Evolutionary conservation across 2,888 invertebrate species (phyloP).

Genomic region (Homarus gammarus): DNA sequence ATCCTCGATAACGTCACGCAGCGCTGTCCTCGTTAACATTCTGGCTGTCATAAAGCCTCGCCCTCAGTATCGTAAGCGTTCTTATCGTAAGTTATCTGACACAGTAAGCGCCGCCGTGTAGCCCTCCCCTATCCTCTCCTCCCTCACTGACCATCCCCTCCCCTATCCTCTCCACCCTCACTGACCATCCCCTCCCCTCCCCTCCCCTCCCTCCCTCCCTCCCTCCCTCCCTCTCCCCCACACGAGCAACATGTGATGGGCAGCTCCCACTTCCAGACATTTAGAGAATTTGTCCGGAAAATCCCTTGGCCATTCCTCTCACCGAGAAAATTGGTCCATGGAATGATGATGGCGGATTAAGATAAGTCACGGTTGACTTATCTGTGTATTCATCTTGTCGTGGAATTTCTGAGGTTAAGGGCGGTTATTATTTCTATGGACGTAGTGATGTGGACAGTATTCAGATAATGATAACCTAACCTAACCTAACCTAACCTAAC

Average conservation of each 20-base stretch:
- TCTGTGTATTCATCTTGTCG: not conserved
- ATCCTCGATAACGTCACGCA: constrained; percentile 26
- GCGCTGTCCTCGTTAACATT: not conserved
- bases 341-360: not conserved
- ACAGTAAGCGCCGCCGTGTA: not conserved
- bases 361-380: not conserved
- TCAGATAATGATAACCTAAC: no score
- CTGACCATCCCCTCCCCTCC: no score
- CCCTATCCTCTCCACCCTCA: not conserved
- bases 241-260: not conserved
- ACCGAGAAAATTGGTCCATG: not conserved
- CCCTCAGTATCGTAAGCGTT: not conserved
- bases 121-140: not conserved
- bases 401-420: not conserved
- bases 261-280: not conserved
- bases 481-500: not conserved
- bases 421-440: not conserved
- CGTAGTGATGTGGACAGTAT: not conserved
- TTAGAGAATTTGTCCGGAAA: not conserved
- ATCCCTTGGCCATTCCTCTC: not conserved
- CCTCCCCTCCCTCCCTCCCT: no score
- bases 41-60: not conserved
- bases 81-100: constrained; percentile 13
- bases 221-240: not conserved
- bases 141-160: not conserved